Base-by-base conservation (phyloP, 2,113 vertebrate genomes). In the Cromileptes altivelis region DNA sequence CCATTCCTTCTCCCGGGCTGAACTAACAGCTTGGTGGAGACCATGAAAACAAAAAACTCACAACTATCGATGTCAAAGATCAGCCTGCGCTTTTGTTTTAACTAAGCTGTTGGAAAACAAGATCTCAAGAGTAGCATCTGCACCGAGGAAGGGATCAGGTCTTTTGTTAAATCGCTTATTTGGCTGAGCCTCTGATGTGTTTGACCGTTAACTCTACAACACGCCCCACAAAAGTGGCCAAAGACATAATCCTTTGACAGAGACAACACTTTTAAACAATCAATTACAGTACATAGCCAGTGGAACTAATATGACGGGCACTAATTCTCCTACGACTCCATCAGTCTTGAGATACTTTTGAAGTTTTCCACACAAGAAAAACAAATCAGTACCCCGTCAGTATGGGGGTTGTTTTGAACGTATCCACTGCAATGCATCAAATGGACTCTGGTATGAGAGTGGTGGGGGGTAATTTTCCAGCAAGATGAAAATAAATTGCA, bases 61-160 rank as follows among this genome's bases (percentile, higher is more conserved):
- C 73, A 76, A 71, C 64, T 33, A 64, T 80, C 61, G 2, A 67
- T 72, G 90, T 84, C 82, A 92, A 86, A 93, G 94, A 84, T 92
- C 80, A 84, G 23, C 73, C 40, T 14, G 71, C 50, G 42, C 80
- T 89, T 94, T 93, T 92, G 90, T 96, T 93, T 92, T 73, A 84
- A 82, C 76, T 77, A 87, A 71, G 89, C 79, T 72, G 75, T 63
- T 75, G 80, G 80, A 91, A 89, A 92, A 92, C 67, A 80, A 62
- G 80, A 90, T 89, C 79, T 77, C 47, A 75, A 55, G 67, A 82
- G 56, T 63, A 33, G 87, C 82, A 86, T 90, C 87, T 91, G 88
- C 49, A 45, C 49, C 5, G 33, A 78, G 79, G 68, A 80, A 55
- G 78, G 81, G 67, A 63, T 78, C 57, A 42, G 17, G 11, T 25